phyloP scores from a whole-genome alignment of 1,140 invertebrate species.

The Drosophila sproati region DNA sequence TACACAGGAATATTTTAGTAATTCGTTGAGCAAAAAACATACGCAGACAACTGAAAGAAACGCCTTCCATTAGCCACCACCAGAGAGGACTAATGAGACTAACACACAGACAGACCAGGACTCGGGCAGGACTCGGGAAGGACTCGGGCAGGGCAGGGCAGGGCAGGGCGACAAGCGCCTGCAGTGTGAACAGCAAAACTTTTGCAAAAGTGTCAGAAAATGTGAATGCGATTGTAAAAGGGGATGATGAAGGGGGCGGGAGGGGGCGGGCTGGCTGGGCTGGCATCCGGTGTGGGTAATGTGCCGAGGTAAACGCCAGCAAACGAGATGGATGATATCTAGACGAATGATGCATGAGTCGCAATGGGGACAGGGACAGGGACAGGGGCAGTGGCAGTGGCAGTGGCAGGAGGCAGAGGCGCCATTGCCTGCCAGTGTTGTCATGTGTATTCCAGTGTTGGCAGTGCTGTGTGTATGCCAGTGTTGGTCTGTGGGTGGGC shows the following conservation, averaged over 20 bases:
- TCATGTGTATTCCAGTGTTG: slow-evolving; percentile 26
- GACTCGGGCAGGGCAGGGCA: not conserved
- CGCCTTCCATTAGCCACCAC: slow-evolving; percentile 57
- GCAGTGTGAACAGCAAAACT: slow-evolving; percentile 66
- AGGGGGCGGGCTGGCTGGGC: slow-evolving; percentile 13
- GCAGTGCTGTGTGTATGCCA: not conserved
- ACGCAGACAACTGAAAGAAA: slow-evolving; percentile 51
- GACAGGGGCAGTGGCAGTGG: not conserved
- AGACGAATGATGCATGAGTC: slow-evolving; percentile 82
- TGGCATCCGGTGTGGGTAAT: slow-evolving; percentile 58
- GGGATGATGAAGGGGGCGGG: not conserved
- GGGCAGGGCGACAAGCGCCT: slow-evolving; percentile 49
- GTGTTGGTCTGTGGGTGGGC: slow-evolving; percentile 9
- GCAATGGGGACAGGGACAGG: slow-evolving; percentile 49
- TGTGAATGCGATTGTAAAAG: slow-evolving; percentile 54
- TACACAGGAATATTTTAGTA: slow-evolving; percentile 39
- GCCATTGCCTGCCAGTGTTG: slow-evolving; percentile 13
- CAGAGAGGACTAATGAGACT: slow-evolving; percentile 60
- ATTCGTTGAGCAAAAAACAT: slow-evolving; percentile 44
- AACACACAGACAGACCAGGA: slow-evolving; percentile 26
- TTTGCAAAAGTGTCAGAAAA: slow-evolving; percentile 70
- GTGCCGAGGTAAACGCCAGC: slow-evolving; percentile 74
- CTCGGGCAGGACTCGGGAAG: not conserved
- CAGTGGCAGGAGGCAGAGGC: not conserved
- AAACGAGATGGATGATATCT: slow-evolving; percentile 79